Percentiles rank a stretch among this genome's conserved stretches.
phyloP scores from a whole-genome alignment of 2,888 invertebrate species.

The Lathronympha strigana region DNA sequence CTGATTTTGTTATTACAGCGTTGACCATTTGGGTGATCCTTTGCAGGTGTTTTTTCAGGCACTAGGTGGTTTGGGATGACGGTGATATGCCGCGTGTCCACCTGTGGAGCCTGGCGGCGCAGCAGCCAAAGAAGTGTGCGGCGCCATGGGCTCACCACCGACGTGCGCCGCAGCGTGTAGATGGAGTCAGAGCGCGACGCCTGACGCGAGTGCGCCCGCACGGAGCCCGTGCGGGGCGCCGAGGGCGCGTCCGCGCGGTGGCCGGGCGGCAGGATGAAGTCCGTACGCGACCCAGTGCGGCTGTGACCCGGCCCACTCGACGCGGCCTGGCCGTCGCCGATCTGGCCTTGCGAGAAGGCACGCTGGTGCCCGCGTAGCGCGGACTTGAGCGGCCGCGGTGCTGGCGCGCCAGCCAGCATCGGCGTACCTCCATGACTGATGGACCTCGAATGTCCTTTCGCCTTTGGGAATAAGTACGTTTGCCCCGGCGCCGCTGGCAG shows the following conservation, averaged over 20 bases:
- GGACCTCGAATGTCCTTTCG: conserved; percentile 90
- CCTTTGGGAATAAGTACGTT: conserved; percentile 80
- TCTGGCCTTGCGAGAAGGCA: conserved; percentile 94
- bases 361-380: conserved; percentile 90
- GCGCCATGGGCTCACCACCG: conserved; percentile 89
- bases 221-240: conserved; percentile 77
- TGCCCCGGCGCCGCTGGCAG: conserved; percentile 81
- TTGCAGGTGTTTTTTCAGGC: conserved; percentile 90
- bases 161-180: conserved; percentile 92
- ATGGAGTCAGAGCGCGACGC: conserved; percentile 95
- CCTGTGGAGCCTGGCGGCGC: conserved; percentile 85
- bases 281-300: conserved; percentile 93
- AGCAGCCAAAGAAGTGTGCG: conserved; percentile 86
- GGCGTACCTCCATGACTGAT: conserved; percentile 92
- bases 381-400: conserved; percentile 89
- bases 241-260: conserved; percentile 87
- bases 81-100: conserved; percentile 88
- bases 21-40: conserved; percentile 93
- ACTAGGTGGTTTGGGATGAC: conserved; percentile 94
- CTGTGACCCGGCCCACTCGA: conserved; percentile 86
- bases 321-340: conserved; percentile 85
- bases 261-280: conserved; percentile 94
- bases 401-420: conserved; percentile 72
- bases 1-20: conserved; percentile 93
- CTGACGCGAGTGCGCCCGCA: conserved; percentile 88